phyloP scores from a whole-genome alignment of 2,113 vertebrate genomes.

The Bubo scandiacus region DNA sequence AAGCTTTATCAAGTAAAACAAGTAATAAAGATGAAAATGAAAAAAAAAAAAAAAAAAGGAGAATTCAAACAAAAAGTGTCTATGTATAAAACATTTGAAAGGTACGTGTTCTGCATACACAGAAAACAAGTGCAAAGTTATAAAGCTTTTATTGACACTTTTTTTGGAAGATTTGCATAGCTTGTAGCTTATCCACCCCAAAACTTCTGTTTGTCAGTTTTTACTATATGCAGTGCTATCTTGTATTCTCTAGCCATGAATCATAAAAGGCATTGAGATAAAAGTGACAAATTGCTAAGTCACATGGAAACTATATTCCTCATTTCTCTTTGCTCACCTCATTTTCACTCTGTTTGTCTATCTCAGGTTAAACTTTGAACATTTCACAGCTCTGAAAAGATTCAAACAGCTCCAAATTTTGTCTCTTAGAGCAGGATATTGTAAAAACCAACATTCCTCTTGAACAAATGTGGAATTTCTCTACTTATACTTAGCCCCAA shows the following conservation, averaged over 20 bases:
- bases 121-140: neutral
- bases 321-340: constrained; percentile 9
- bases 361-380: neutral
- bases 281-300: constrained; percentile 15
- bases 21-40: neutral
- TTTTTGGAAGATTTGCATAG: neutral
- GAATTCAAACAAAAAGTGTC: neutral
- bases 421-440: neutral
- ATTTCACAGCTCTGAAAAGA: neutral
- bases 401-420: neutral
- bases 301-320: neutral
- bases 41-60: neutral
- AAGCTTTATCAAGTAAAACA: neutral
- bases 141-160: neutral
- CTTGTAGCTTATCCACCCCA: neutral
- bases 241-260: neutral
- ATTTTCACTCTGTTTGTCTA: neutral
- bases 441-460: neutral
- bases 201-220: neutral
- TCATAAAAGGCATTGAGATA: neutral
- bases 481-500: neutral
- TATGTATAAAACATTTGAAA: neutral
- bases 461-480: neutral
- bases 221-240: neutral
- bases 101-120: neutral